phyloP scores from a whole-genome alignment of 2,888 invertebrate genomes.

The Alviniconcha strummeri region DNA sequence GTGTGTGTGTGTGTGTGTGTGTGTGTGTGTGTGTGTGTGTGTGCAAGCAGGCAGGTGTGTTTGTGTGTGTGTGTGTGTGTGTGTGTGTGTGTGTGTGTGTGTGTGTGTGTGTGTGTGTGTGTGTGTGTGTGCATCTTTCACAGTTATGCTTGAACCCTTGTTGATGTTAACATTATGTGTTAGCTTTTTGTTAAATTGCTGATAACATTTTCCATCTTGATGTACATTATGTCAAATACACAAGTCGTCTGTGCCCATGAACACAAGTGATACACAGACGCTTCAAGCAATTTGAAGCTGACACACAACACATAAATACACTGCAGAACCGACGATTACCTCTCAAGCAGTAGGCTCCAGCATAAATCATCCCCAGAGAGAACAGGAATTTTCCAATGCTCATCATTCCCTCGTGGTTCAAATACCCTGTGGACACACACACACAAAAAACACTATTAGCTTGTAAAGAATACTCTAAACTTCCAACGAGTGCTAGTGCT shows the following conservation, averaged over 20 bases:
- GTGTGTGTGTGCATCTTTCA: background rate
- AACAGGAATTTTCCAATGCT: slow-evolving; percentile 50
- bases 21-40: background rate
- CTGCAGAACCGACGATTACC: slow-evolving; percentile 41
- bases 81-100: slow-evolving; percentile 9
- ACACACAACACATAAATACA: no score
- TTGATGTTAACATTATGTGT: no score
- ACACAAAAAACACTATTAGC: background rate
- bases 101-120: background rate
- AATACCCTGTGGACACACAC: slow-evolving; percentile 50
- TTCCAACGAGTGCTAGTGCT: background rate
- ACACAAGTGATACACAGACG: no score
- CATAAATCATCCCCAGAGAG: slow-evolving; percentile 54
- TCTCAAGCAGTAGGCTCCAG: slow-evolving; percentile 53
- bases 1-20: background rate
- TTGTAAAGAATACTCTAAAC: background rate
- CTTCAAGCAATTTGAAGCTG: no score
- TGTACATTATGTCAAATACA: no score
- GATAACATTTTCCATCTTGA: no score
- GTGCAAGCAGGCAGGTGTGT: background rate
- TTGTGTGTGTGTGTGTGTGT: background rate
- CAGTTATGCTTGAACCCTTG: no score
- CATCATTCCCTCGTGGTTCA: slow-evolving; percentile 54
- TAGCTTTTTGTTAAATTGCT: no score
- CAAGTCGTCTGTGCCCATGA: no score